Percentiles rank a stretch among this genome's conserved stretches.
These are phyloP conservation scores for Lasius fuliginosus DNA, from an alignment of 2,888 invertebrate genomes.

Conservation along the genomic window DNA sequence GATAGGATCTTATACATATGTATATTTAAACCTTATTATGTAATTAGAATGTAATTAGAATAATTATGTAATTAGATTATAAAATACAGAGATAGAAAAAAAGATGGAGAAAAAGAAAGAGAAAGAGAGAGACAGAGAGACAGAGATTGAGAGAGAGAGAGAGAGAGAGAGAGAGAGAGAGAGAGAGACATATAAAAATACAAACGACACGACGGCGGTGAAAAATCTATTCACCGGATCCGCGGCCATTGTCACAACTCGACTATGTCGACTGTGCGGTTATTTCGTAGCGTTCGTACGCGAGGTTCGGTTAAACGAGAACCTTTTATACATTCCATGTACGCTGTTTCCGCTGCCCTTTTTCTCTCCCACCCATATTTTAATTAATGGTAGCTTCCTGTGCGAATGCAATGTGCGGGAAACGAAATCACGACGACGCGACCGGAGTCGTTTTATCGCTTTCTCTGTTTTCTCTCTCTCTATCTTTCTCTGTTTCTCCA, in stretches of 20 bases:
- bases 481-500: neutral
- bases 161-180: slow-evolving; percentile 6
- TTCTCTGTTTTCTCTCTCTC: slow-evolving; percentile 30
- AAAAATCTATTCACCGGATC: slow-evolving; percentile 75
- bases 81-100: neutral
- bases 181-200: slow-evolving; percentile 54
- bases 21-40: neutral
- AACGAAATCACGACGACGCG: slow-evolving; percentile 74
- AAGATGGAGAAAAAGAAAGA: neutral
- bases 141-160: neutral
- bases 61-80: neutral
- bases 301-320: slow-evolving; percentile 79
- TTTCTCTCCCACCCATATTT: slow-evolving; percentile 76
- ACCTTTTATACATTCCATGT: slow-evolving; percentile 81
- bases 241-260: slow-evolving; percentile 76
- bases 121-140: neutral
- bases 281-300: slow-evolving; percentile 63
- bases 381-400: slow-evolving; percentile 79
- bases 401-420: slow-evolving; percentile 70
- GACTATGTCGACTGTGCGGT: slow-evolving; percentile 64
- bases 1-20: neutral
- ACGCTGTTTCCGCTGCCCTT: slow-evolving; percentile 75
- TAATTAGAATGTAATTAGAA: neutral
- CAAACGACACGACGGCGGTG: slow-evolving; percentile 72
- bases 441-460: slow-evolving; percentile 52